Conservation (phyloP, 2,797 vertebrate species). For the Thamnophis elegans region DNA sequence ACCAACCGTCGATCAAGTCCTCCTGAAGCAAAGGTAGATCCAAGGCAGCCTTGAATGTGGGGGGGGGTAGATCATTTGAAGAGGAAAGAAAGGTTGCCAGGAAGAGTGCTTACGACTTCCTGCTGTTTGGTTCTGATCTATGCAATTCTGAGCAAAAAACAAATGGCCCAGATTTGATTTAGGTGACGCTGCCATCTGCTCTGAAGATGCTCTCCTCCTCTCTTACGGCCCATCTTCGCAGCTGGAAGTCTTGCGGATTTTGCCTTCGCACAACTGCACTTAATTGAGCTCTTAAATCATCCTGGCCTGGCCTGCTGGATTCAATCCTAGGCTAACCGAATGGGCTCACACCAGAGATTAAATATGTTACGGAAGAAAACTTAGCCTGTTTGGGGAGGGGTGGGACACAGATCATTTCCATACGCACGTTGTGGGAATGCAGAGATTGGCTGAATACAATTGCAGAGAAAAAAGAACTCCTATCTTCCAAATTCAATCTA, state of each 20-base stretch:
- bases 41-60: not conserved
- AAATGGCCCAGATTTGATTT: not conserved
- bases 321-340: not conserved
- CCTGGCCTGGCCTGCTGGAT: not conserved
- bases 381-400: too few species aligned
- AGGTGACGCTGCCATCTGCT: not conserved
- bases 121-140: not conserved
- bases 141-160: not conserved
- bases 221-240: not conserved
- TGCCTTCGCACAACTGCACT: not conserved
- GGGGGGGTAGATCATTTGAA: not conserved
- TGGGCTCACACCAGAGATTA: too few species aligned
- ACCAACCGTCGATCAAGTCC: not conserved
- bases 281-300: not conserved
- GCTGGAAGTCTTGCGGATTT: not conserved
- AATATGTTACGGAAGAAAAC: too few species aligned
- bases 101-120: not conserved
- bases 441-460: too few species aligned
- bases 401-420: too few species aligned
- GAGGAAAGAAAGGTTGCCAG: not conserved
- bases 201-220: not conserved
- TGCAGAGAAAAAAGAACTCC: too few species aligned
- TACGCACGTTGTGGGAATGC: too few species aligned
- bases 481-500: too few species aligned
- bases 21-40: not conserved